Evolutionary conservation across 2,113 vertebrate genomes (phyloP), one percentile per base, ranked within the genome.

Genomic region (Eretmochelys imbricata): DNA sequence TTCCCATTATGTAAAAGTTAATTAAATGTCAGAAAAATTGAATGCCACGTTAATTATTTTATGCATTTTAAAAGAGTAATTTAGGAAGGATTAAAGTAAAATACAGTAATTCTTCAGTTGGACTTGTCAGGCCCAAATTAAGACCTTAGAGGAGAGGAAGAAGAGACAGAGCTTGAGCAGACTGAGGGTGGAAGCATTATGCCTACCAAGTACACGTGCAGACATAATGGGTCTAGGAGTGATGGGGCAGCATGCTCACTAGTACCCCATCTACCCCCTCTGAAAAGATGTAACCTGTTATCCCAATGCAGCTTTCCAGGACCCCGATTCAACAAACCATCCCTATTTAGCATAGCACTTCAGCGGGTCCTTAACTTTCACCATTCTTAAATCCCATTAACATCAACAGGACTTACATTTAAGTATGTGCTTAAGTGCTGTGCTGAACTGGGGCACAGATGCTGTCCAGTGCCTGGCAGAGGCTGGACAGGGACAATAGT

Each of bases 21-120:
- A 92, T 80, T 84, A 88, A 88, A 84, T n/a, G 25, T 84, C 55
- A 80, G 69, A 88, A 88, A 92, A 92, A 88, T 69, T 38, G 50
- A 51, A 54, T 84, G 51, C 57, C 55, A 51, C 35, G 79, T 92
- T 92, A 79, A 92, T 92, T 92, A 80, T 35, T 80, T 84, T 69
- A 55, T 84, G 55, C 54, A 38, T 27, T 80, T 51, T 84, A 65
- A 55, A 92, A 80, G 59, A 51, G 55, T 69, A 88, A 92, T 88
- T 88, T 84, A 84, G 84, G 82, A 57, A 80, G 80, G 50, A 88
- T 80, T 88, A 80, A 84, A 80, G 46, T 59, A 76, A 87, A 82
- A 82, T 76, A 76, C 42, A 42, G 6, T 46, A 83, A 83, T 46
- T 83, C 53, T 82, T 76, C 27, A 76, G 82, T 84, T 80, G 38